Evolutionary conservation across 2,797 vertebrate genomes (phyloP), one percentile per base, ranked within the genome.

Genomic region (Rhabdomys pumilio): DNA sequence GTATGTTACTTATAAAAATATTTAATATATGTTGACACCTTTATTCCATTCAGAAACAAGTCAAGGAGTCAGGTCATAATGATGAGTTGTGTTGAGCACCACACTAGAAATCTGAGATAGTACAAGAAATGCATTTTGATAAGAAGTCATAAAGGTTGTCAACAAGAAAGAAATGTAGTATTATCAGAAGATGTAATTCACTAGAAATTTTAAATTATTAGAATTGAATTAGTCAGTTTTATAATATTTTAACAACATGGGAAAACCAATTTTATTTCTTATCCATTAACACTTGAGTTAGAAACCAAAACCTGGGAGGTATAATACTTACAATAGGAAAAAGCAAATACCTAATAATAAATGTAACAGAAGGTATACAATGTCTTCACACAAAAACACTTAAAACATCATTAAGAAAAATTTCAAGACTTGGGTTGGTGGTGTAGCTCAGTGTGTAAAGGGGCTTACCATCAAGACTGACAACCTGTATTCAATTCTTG

Each of bases 171-270:
- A 80, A 90, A 80, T 10, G 89, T 22, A 61, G 34, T 90, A 55
- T 79, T 81, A 3, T 89, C 38, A 79, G 69, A 69, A 53, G 38
- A 85, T 53, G 44, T 38, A 47, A 65, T 8, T 77, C 4, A 83
- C 53, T 76, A 75, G 17, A 94, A 95, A 89, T 34, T 63, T 72
- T 26, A 61, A 93, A 93, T 91, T 17, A 81, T 57, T 80, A 73
- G 20, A 24, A 84, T 72, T 72, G 44, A 61, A 44, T 63, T 65
- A 19, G 63, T 80, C 31, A 90, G 38, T n/a, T 94, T 93, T n/a
- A 1, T 17, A 79, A 92, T 65, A 14, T 31, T 65, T 65, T 65
- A 69, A 69, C 57, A 31, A 19, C 55, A 95, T 75, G 50, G 17
- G 47, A 65, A 75, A 75, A 73, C 59, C 3, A 44, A 80, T 57